Evolutionary conservation across 2,888 invertebrate species (phyloP).

Genomic region (Acanthococcus lagerstroemiae): DNA sequence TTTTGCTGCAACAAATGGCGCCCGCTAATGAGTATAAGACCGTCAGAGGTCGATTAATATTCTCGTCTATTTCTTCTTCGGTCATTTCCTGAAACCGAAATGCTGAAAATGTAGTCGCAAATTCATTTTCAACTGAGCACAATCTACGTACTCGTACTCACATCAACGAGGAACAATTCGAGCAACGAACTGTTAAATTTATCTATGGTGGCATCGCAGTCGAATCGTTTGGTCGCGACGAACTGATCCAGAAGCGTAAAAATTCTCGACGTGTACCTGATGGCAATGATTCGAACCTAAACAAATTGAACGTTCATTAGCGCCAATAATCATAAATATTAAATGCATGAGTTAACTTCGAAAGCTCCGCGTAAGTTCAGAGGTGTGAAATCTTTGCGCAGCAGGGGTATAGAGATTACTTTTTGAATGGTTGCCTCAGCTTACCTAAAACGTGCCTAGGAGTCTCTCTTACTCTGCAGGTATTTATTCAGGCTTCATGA

Average conservation of each 20-base stretch:
- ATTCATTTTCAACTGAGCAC: not conserved
- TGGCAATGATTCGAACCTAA: conserved; percentile 5
- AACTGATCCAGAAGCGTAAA: not conserved
- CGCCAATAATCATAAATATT: too few species aligned
- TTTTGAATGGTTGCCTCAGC: too few species aligned
- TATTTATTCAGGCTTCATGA: too few species aligned
- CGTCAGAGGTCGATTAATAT: conserved; percentile 48
- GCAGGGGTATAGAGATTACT: too few species aligned
- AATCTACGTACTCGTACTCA: too few species aligned
- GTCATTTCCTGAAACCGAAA: conserved; percentile 32
- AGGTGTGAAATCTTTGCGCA: too few species aligned
- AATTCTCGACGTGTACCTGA: not conserved
- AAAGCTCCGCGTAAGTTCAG: too few species aligned
- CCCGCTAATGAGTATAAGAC: conserved; percentile 49
- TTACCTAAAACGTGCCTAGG: too few species aligned
- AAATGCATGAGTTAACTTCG: too few species aligned
- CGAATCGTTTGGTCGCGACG: too few species aligned
- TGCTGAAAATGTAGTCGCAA: too few species aligned
- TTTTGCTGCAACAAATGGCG: conserved; percentile 47
- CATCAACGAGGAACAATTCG: not conserved
- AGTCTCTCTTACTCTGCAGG: too few species aligned
- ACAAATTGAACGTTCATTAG: not conserved
- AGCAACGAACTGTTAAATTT: not conserved
- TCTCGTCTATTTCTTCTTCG: conserved; percentile 49
- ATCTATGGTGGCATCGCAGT: not conserved